A percentile compares a stretch with the other conserved stretches of the same genome.
Evolutionary conservation across 2,113 vertebrate species (phyloP).

Genomic region (Peucedramus taeniatus): DNA sequence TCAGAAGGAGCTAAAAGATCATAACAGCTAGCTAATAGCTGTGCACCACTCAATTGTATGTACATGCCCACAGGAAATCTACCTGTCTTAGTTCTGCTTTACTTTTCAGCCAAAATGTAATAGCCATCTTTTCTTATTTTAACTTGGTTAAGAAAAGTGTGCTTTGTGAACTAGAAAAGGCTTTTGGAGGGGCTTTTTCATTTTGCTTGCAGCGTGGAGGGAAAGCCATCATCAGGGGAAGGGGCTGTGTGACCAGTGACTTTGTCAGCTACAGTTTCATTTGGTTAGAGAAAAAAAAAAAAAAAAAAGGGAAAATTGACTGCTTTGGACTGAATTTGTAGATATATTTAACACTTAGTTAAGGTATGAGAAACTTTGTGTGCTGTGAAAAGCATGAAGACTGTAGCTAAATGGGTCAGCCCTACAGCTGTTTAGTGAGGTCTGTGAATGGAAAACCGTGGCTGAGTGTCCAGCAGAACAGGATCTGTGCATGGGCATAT

Average conservation of each 20-base stretch:
- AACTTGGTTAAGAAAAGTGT: not conserved
- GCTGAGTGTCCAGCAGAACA: not conserved
- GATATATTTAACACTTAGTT: not conserved
- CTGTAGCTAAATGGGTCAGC: not conserved
- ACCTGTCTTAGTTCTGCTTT: not conserved
- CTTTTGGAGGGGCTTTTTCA: not conserved
- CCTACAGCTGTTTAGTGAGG: not conserved
- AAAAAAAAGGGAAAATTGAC: not conserved
- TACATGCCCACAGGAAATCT: conserved; percentile 44
- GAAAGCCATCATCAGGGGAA: not conserved
- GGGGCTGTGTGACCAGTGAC: not conserved
- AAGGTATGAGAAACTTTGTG: not conserved
- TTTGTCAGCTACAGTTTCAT: not conserved
- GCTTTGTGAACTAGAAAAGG: not conserved
- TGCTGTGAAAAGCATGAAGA: not conserved
- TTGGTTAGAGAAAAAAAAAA: not conserved
- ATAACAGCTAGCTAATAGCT: conserved; percentile 57
- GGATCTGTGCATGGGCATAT: rapidly evolving
- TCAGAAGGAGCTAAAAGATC: conserved; percentile 56
- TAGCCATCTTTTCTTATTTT: conserved; percentile 2
- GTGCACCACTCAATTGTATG: conserved; percentile 33
- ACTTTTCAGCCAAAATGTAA: conserved; percentile 5
- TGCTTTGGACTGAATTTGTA: not conserved
- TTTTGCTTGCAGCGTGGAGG: not conserved
- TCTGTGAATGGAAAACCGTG: not conserved